These are phyloP conservation scores for Calidris pugnax DNA, from an alignment of 2,113 vertebrate genomes.

Conservation along the genomic window DNA sequence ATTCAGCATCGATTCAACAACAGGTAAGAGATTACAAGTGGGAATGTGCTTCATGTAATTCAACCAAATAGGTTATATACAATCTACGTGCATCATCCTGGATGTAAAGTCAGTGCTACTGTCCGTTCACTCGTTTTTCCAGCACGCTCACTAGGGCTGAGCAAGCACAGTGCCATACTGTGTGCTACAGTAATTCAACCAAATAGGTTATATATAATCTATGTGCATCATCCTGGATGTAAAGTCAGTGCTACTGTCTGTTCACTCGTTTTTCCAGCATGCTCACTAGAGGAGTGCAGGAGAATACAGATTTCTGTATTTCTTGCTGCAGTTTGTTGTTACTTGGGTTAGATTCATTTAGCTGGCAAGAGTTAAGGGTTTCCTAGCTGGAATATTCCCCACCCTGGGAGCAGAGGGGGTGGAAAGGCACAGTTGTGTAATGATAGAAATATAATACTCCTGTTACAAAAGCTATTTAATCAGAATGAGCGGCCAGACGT, in stretches of 20 bases:
- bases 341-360: background rate
- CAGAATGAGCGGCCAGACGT: background rate
- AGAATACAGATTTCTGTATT: background rate
- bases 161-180: background rate
- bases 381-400: background rate
- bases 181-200: background rate
- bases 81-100: too few relatives aligned
- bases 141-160: too few relatives aligned
- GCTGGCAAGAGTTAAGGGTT: background rate
- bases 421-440: background rate
- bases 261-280: background rate
- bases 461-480: background rate
- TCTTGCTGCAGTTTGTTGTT: background rate
- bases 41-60: background rate
- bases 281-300: background rate
- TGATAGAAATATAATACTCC: background rate
- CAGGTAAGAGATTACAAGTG: conserved; percentile 75
- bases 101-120: too few relatives aligned
- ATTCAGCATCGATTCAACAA: conserved; percentile 89
- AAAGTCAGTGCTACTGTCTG: background rate
- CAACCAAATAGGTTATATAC: too few relatives aligned
- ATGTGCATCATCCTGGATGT: background rate
- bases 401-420: background rate
- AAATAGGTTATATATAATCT: background rate
- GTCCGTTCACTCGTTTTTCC: too few relatives aligned